Evolutionary conservation across 2,797 vertebrate species (phyloP), one percentile per base, ranked within the genome.

Genomic region (Fundulus diaphanus): DNA sequence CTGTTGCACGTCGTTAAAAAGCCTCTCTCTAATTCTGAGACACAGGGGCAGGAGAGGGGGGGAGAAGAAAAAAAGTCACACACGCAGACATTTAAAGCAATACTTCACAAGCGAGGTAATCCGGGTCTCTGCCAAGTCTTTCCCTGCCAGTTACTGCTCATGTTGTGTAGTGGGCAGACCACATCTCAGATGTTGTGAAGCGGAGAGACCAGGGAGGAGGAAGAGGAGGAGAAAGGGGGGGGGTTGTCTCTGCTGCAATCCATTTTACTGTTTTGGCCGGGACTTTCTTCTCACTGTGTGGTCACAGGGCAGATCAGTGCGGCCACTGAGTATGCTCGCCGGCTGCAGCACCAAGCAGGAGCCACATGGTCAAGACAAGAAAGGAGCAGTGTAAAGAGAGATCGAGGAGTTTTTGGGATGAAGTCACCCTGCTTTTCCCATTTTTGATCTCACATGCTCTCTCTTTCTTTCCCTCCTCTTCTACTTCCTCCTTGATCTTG

Each of bases 201-300:
- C 78, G 54, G 74, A 79, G 67, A 77, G 77, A 69, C 71, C 78
- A 46, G 69, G 74, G 74, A 72, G 73, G 75, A 67, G 87, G 73
- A 49, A 76, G 15, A 67, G 24, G n/a, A 42, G 40, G 63, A 27
- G 40, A 15, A 16, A 16, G 40, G 40, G 22, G 1, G 61, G 75
- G 75, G 82, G 81, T 82, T 76, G 80, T 82, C 78, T 89, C 81
- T 83, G 82, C 90, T 91, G 90, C 87, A 91, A 92, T 94, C 88
- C 87, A 89, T 89, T 93, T 92, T 88, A 91, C 87, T 92, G 84
- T 92, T 91, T 91, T 92, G 88, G 85, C 91, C 75, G 74, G 78
- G 70, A 82, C 92, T 93, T 94, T 94, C 92, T 93, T 94, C 92
- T 94, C 63, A 48, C 90, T 94, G 93, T 94, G 93, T 93, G 93